Conservation (phyloP, 2,113 vertebrate genomes). For the Notarius quadriscutis region DNA sequence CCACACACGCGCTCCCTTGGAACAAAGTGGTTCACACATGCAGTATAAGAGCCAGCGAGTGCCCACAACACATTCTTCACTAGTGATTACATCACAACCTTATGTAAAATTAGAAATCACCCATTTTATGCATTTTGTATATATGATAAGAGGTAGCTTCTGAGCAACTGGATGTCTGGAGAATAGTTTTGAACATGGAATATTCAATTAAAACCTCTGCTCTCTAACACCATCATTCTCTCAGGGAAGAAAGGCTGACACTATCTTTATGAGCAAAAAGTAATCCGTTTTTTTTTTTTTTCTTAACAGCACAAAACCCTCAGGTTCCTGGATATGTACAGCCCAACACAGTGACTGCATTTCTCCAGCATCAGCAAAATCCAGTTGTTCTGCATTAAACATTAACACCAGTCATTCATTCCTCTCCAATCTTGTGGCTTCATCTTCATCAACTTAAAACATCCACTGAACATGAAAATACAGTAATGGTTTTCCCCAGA, state of each 20-base stretch:
- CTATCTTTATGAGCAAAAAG: not conserved
- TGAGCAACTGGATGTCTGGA: not conserved
- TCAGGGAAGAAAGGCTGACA: not conserved
- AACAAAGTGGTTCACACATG: slow-evolving; percentile 21
- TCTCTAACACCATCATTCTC: not conserved
- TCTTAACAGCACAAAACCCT: not conserved
- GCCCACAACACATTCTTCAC: not conserved
- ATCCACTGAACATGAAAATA: not conserved
- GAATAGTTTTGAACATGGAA: not conserved
- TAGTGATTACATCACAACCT: not conserved
- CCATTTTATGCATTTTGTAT: not conserved
- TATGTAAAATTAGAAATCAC: not conserved
- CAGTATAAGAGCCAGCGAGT: not conserved
- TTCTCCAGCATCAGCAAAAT: slow-evolving; percentile 74
- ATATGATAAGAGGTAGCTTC: not conserved
- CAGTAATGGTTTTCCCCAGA: not conserved
- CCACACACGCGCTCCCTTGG: slow-evolving; percentile 76
- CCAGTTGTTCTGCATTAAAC: slow-evolving; percentile 71
- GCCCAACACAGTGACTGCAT: not conserved
- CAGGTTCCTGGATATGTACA: not conserved
- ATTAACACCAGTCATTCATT: slow-evolving; percentile 73
- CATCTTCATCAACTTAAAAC: not conserved
- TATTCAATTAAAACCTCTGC: not conserved
- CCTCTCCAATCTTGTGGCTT: slow-evolving; percentile 9
- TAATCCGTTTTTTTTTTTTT: not conserved